Conservation (phyloP, 2,797 vertebrate species). For the Falco peregrinus region DNA sequence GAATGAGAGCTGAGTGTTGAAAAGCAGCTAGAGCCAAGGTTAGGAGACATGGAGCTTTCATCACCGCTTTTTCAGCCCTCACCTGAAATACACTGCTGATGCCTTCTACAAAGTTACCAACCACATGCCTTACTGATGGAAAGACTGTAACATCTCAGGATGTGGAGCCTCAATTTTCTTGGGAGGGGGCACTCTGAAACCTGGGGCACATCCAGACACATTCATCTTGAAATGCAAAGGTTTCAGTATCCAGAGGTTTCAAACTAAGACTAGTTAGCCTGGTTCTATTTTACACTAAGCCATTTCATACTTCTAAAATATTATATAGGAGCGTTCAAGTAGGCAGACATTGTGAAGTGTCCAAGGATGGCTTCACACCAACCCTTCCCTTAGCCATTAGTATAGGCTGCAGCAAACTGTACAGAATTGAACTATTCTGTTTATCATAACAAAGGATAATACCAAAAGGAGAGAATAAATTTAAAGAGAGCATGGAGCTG, state of each 20-base stretch:
- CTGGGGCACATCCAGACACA: neutral
- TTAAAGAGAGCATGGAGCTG: neutral
- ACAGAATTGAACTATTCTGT: neutral
- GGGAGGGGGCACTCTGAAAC: neutral
- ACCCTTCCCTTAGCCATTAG: neutral
- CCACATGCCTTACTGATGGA: neutral
- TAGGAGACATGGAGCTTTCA: neutral
- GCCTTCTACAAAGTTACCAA: neutral
- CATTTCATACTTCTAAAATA: neutral
- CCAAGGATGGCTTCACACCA: neutral
- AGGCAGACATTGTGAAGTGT: neutral
- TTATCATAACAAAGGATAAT: neutral
- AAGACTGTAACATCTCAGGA: neutral
- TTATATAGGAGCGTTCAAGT: neutral
- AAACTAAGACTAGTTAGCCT: neutral
- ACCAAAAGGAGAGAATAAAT: neutral
- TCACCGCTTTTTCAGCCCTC: neutral
- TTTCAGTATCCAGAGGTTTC: neutral
- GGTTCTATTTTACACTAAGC: neutral
- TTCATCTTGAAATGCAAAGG: neutral
- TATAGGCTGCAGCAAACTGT: neutral
- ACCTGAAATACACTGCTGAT: neutral
- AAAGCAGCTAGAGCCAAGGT: neutral
- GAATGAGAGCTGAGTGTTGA: neutral
- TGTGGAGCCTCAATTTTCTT: neutral